Conservation (phyloP, 2,888 invertebrate species). For the Gibbula magus region DNA sequence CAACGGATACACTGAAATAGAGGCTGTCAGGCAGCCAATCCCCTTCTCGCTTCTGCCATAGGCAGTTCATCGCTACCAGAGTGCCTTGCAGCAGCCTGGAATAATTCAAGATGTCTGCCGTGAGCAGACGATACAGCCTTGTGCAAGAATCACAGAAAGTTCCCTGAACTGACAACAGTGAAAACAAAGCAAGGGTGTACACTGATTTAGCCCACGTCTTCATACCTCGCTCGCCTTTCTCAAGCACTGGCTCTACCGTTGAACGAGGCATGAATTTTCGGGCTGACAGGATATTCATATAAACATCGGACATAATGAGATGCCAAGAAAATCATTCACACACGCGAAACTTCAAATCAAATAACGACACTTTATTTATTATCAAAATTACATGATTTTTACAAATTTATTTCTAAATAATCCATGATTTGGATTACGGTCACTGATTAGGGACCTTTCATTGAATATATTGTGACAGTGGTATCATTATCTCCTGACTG, state of each 20-base stretch:
- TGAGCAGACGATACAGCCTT: conserved; percentile 16
- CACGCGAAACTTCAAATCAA: conserved; percentile 17
- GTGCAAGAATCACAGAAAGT: conserved; percentile 21
- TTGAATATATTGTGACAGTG: too few relatives aligned
- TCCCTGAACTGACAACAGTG: conserved; percentile 24
- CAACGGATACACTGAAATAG: neutral
- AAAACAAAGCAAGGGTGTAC: conserved; percentile 23
- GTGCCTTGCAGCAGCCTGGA: neutral
- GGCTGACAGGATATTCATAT: conserved; percentile 13
- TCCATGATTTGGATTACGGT: too few relatives aligned
- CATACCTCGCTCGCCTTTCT: neutral
- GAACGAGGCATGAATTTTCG: neutral
- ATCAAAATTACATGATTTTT: neutral
- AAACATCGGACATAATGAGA: conserved; percentile 20
- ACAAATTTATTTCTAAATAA: too few relatives aligned
- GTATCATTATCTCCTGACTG: too few relatives aligned
- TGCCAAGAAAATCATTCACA: neutral
- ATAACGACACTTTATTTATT: neutral
- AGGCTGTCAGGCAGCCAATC: neutral
- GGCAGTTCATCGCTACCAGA: neutral
- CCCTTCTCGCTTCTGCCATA: neutral
- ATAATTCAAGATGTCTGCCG: neutral
- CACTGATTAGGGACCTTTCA: too few relatives aligned
- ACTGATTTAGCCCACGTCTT: neutral
- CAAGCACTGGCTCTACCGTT: neutral